These are phyloP conservation scores for Fragum fragum DNA, from an alignment of 2,888 invertebrate genomes.

Conservation along the genomic window DNA sequence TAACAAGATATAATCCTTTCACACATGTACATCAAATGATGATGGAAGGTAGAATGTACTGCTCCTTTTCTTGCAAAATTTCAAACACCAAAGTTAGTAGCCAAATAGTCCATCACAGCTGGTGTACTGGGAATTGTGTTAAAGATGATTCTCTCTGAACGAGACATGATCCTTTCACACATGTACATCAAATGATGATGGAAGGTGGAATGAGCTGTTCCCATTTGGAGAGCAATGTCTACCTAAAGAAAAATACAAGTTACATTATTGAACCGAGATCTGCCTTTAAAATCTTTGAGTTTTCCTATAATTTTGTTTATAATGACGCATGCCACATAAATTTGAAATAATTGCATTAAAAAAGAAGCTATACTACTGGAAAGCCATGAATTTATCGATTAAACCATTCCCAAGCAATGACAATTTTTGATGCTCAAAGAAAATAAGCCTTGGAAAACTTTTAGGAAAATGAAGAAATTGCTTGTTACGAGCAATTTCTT, in stretches of 20 bases:
- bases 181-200: slow-evolving; percentile 99
- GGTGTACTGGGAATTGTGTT: slow-evolving; percentile 92
- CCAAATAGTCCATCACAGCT: slow-evolving; percentile 91
- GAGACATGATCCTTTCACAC: slow-evolving; percentile 94
- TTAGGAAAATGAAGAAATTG: no score
- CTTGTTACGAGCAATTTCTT: no score
- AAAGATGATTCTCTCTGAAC: slow-evolving; percentile 92
- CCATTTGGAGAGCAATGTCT: slow-evolving; percentile 88
- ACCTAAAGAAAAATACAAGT: slow-evolving; percentile 75
- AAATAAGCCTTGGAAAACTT: no score
- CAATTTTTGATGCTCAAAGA: no score
- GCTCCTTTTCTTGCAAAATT: slow-evolving; percentile 87
- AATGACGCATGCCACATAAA: no score
- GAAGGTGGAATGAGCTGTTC: slow-evolving; percentile 94
- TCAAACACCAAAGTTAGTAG: slow-evolving; percentile 87
- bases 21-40: slow-evolving; percentile 98
- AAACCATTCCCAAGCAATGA: no score
- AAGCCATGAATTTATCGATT: no score
- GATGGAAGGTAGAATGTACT: slow-evolving; percentile 94
- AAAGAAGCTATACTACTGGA: no score
- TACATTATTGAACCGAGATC: no score
- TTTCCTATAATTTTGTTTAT: no score
- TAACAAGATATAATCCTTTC: slow-evolving; percentile 92
- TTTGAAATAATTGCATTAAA: no score
- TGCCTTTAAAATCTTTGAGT: no score